Percentiles rank a stretch among this genome's conserved stretches.
These are phyloP conservation scores for Agrotis puta DNA, from an alignment of 2,888 invertebrate genomes.

Conservation along the genomic window DNA sequence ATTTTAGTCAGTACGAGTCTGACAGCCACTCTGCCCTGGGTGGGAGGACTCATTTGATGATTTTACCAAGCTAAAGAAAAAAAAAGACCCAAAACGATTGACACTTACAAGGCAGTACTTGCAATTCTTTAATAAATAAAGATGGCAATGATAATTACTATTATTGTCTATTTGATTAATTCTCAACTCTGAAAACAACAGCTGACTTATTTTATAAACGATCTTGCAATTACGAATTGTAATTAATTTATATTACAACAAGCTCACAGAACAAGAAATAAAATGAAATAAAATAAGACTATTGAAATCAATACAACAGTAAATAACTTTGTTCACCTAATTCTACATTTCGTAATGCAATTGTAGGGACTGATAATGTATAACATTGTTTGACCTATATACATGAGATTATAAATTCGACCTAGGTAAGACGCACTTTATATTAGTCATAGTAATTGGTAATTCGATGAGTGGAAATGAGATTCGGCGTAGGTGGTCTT, in stretches of 20 bases:
- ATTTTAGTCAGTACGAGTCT: too few relatives aligned
- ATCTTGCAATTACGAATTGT: conserved; percentile 34
- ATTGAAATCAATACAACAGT: conserved; percentile 32
- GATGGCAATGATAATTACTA: too few relatives aligned
- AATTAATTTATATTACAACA: conserved; percentile 54
- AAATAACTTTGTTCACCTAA: conserved; percentile 43
- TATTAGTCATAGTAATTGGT: not conserved
- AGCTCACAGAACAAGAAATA: conserved; percentile 53
- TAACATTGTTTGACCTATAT: conserved; percentile 52
- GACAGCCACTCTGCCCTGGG: too few relatives aligned
- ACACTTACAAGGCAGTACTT: too few relatives aligned
- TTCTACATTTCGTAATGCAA: conserved; percentile 54
- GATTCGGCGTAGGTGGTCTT: conserved; percentile 8
- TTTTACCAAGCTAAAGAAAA: too few relatives aligned
- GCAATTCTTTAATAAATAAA: too few relatives aligned
- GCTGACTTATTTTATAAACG: conserved; percentile 8
- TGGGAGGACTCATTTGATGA: too few relatives aligned
- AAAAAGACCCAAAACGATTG: too few relatives aligned
- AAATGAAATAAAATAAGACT: conserved; percentile 40
- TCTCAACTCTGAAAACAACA: conserved; percentile 1
- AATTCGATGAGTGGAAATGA: not conserved
- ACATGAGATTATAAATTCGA: conserved; percentile 52
- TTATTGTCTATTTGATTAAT: not conserved
- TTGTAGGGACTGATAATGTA: conserved; percentile 40
- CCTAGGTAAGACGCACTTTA: conserved; percentile 32